These are phyloP conservation scores for Enteromius anoplus DNA, from an alignment of 2,797 vertebrate genomes.

Conservation along the genomic window DNA sequence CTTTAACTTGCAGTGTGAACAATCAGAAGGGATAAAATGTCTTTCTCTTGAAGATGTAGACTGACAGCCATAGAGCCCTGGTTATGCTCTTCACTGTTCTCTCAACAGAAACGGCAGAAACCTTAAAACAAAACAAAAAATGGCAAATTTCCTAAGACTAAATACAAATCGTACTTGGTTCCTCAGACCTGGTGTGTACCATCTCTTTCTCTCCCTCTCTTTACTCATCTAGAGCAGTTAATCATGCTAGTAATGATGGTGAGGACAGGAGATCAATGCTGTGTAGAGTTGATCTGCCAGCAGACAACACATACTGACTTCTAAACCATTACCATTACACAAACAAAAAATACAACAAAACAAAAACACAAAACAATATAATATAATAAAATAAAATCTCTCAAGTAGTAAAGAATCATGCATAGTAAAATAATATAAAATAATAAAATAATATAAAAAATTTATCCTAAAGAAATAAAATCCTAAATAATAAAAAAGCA, in stretches of 20 bases:
- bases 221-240: conserved; percentile 32
- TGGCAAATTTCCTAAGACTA: neutral
- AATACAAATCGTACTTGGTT: neutral
- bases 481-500: no score
- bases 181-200: neutral
- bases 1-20: neutral
- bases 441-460: no score
- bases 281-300: conserved; percentile 38
- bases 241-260: conserved; percentile 51
- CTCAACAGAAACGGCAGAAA: neutral
- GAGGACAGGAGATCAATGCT: conserved; percentile 52
- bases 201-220: neutral
- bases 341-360: no score
- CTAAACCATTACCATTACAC: conserved; percentile 40
- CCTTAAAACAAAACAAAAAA: neutral
- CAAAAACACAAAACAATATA: no score
- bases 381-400: no score
- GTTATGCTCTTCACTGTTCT: neutral
- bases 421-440: no score
- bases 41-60: neutral
- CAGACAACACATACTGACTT: conserved; percentile 25
- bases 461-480: no score
- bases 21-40: neutral
- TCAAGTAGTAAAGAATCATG: no score
- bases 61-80: neutral